These are phyloP conservation scores for Lagorchestes hirsutus DNA, from an alignment of 2,797 vertebrate genomes.

Conservation along the genomic window DNA sequence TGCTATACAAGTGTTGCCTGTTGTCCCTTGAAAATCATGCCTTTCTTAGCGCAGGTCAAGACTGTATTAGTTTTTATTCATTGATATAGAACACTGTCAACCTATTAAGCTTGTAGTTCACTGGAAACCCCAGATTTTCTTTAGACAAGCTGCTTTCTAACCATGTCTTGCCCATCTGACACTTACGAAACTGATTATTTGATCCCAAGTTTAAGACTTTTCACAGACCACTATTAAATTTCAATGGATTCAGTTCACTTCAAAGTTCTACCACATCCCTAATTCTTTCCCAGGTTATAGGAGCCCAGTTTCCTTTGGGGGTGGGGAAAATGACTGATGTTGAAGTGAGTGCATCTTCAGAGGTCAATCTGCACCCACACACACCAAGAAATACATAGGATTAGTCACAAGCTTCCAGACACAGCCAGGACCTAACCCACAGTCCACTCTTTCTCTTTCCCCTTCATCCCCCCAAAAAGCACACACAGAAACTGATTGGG, in stretches of 20 bases:
- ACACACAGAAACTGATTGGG: constrained; percentile 51
- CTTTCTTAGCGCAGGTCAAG: neutral
- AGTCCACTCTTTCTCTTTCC: neutral
- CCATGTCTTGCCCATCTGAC: neutral
- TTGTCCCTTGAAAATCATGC: neutral
- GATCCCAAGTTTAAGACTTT: neutral
- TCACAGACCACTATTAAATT: neutral
- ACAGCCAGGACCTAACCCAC: neutral
- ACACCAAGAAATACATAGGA: neutral
- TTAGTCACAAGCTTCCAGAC: neutral
- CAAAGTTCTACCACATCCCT: neutral
- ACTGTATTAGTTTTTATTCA: neutral
- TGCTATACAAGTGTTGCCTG: neutral
- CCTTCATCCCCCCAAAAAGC: constrained; percentile 34
- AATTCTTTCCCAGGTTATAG: neutral
- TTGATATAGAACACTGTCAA: neutral
- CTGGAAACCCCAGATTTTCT: neutral
- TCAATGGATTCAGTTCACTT: neutral
- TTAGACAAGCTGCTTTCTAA: neutral
- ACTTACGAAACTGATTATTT: neutral
- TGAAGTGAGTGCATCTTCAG: neutral
- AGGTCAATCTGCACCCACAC: neutral
- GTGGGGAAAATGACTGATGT: neutral
- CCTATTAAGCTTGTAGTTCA: neutral
- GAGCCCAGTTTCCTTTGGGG: no score